Base-by-base conservation (phyloP, 2,888 invertebrate species). In the Oligia strigilis region DNA sequence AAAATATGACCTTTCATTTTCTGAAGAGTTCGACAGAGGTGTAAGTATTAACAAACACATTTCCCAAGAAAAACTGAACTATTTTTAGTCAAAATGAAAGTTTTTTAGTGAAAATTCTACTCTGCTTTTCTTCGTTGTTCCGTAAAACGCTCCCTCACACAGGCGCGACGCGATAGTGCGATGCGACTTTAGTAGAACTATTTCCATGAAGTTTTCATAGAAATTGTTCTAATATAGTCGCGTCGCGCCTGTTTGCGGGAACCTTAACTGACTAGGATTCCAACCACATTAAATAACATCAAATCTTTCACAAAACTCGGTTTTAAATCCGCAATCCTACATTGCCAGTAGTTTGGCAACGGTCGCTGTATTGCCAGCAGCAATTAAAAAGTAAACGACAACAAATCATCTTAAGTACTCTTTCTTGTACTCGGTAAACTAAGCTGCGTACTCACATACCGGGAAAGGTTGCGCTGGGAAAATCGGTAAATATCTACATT, bases 361-460 rank as follows among this genome's bases (percentile, higher is more conserved):
- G 67, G 58, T 19, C 40, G 72, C 73, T 60, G 72, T 69, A 80
- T 81, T 60, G 71, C 79, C 77, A 65, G 80, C 75, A 67, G 80
- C 64, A 83, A 74, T 87, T 81, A 81, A 84, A 85, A 64, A 64
- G 75, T 58, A 75, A 84, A 80, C 72, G 78, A 80, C 81, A 70
- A 76, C 78, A 88, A 83, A 88, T 84, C 81, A 85, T 83, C 80
- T 81, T 77, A 83, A 87, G 76, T 82, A 77, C 82, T 80, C 78
- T 83, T 83, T 82, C 76, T 76, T 62, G 73, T 75, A 80, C 81
- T 87, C 81, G 5, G 62, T 52, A n/a, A 77, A 80, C 78, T 78
- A 83, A 72, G 67, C 40, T 52, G 8, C n/a, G 14, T 66, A 66
- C n/a, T 52, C 72, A 83, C 23, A 36, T 23, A 70, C 43, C 0